Base-by-base conservation (phyloP, 2,797 vertebrate species). In the Crypturellus tataupa region DNA sequence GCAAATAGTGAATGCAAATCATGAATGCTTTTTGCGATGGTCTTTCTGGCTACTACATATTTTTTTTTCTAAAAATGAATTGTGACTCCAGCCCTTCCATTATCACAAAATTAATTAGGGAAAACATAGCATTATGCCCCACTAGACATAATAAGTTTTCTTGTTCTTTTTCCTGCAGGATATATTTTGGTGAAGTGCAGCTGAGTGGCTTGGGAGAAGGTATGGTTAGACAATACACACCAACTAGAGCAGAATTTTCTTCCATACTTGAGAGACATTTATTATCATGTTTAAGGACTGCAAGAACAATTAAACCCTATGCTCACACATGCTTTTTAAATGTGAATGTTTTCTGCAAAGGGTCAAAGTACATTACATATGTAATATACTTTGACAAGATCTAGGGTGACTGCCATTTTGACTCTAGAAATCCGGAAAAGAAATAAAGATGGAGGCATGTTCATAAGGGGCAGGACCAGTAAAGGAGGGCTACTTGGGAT, bases 181-280 rank as follows among this genome's bases (percentile, higher is more conserved):
- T 99, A 97, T 99, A 99, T 97, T 99, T 99, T 94, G 99, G 99
- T 42, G 99, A 99, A 97, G 99, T 99, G 37, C 99, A 99, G 55
- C 98, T 99, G 95, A 98, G 97, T 79, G 99, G 99, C 95, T 97
- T 99, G 96, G 99, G 99, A 97, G 99, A 99, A 99, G 99, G 99
- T 99, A 97, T 49, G 94, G 33, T 47, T 69, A 80, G 10, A 29
- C 60, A 85, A 64, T 10, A 64, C 19, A 62, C 8, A 56, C 9
- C 63, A 72, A 62, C 19, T 70, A 88, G 18, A 75, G 46, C 31
- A 83, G 77, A 77, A 82, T 63, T 75, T 6, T 55, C 67, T 83
- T 94, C 62, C 4, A 5, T 70, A 42, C 47, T 85, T 47, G 35
- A 13, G 39, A 33, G 21, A 18, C 9, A 59, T 76, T 75, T 87